Base-by-base conservation (phyloP, 2,113 vertebrate species). In the Polyodon spathula region DNA sequence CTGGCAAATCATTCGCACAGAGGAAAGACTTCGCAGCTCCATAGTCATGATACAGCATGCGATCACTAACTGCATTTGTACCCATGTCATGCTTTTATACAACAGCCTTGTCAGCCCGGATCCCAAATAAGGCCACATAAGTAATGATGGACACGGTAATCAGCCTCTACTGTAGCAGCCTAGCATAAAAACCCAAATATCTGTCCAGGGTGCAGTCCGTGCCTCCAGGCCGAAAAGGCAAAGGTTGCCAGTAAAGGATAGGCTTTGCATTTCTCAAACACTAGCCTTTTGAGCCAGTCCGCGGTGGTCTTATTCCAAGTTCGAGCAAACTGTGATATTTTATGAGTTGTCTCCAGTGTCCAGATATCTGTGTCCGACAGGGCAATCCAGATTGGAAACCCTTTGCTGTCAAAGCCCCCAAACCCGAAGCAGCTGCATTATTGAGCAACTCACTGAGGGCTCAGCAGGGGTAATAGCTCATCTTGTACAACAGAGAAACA, bases 191-290 rank as follows among this genome's bases (percentile, higher is more conserved):
- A 86, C 0, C 88, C 88, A 16, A 86, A 78, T 39, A 88, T 44
- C 17, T 92, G 89, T 1, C 87, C 84, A 0, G 85, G 79, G 4
- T 80, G 77, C 46, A 92, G 78, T 1, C 91, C 84, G 0, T 90
- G 87, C 89, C 88, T 92, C 87, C 86, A 89, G 37, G 89, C 78
- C 0, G 90, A 92, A 71, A 93, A 92, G 8, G 69, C 70, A 5
- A 93, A 94, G 0, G 88, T 90, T 63, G 73, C 70, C 3, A 82
- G 8, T 59, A 89, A 37, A 0, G 81, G 85, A 57, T 68, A 75
- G 10, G 38, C 42, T 0, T 39, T 54, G 65, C 76, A 66, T 5
- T 61, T 74, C n/a, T 71, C 69, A 60, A 85, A 91, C 37, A 89
- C 1, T 1, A 89, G 78, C 58, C 89, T 79, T 40, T 81, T 71